These are phyloP conservation scores for Astyanax mexicanus DNA, from an alignment of 2,797 vertebrate species.

Conservation along the genomic window DNA sequence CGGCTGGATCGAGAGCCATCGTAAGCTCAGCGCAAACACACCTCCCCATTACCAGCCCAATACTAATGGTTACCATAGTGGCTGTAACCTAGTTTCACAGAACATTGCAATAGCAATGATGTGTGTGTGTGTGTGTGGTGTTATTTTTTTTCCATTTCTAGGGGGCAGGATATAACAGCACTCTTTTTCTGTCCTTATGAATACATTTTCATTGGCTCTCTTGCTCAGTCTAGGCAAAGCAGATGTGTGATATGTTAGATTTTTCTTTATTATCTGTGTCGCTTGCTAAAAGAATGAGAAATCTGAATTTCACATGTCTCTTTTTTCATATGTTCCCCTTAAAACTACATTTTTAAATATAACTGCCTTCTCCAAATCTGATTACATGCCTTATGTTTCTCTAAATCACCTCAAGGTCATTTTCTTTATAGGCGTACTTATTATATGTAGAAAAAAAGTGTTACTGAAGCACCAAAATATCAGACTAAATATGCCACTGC, in stretches of 20 bases:
- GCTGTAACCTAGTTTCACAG: conserved; percentile 23
- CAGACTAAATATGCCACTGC: not conserved
- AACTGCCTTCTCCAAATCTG: too few relatives aligned
- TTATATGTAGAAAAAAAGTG: not conserved
- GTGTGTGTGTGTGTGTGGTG: not conserved
- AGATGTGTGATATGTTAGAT: conserved; percentile 2
- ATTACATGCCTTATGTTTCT: too few relatives aligned
- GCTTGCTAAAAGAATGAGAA: not conserved
- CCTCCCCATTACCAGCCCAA: conserved; percentile 3
- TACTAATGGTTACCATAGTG: conserved; percentile 8
- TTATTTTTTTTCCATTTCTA: not conserved
- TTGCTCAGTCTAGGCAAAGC: conserved; percentile 1
- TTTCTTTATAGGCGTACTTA: not conserved
- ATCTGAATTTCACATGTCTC: not conserved
- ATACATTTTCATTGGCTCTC: conserved; percentile 13
- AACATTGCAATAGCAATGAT: conserved; percentile 20
- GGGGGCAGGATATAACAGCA: not conserved
- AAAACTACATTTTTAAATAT: not conserved
- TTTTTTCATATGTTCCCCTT: not conserved
- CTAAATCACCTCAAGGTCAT: too few relatives aligned
- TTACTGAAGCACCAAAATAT: conserved; percentile 1
- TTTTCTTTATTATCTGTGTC: conserved; percentile 3
- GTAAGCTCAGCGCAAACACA: conserved; percentile 30
- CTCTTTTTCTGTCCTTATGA: not conserved
- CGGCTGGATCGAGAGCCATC: conserved; percentile 23